Percentiles rank a stretch among this genome's conserved stretches.
phyloP scores from a whole-genome alignment of 2,888 invertebrate species.

The Tachina lurida region DNA sequence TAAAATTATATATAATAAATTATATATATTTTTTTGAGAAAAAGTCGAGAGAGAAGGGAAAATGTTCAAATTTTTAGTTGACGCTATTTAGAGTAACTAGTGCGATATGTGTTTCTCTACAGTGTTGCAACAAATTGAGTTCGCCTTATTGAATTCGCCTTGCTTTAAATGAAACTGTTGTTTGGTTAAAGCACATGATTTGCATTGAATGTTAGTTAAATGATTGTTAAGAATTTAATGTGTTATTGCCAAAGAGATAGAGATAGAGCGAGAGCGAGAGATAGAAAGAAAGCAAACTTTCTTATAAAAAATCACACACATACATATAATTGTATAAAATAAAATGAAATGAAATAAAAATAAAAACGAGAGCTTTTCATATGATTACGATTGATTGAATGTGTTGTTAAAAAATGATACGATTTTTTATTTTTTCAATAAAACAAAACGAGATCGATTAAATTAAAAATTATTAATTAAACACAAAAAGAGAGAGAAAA shows the following conservation, averaged over 20 bases:
- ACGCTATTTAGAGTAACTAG: too few species aligned
- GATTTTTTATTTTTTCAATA: slow-evolving; percentile 11
- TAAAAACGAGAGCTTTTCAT: slow-evolving; percentile 50
- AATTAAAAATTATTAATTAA: background rate
- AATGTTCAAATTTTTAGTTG: too few species aligned
- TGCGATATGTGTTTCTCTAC: too few species aligned
- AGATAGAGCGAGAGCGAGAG: slow-evolving; percentile 26
- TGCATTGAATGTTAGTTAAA: slow-evolving; percentile 19
- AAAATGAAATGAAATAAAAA: slow-evolving; percentile 4
- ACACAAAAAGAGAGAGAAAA: slow-evolving; percentile 28
- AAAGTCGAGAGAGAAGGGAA: too few species aligned
- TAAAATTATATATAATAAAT: too few species aligned
- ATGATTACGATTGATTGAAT: slow-evolving; percentile 41
- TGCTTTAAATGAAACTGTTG: too few species aligned
- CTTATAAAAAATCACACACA: slow-evolving; percentile 1
- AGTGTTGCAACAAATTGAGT: too few species aligned
- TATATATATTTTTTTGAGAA: too few species aligned
- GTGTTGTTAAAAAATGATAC: slow-evolving; percentile 36
- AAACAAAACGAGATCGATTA: slow-evolving; percentile 36
- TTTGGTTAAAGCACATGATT: background rate
- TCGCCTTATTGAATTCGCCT: too few species aligned
- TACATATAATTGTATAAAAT: slow-evolving; percentile 1
- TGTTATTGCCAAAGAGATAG: slow-evolving; percentile 4
- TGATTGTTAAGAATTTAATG: slow-evolving; percentile 23
- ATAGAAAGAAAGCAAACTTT: slow-evolving; percentile 50